Evolutionary conservation across 2,888 invertebrate genomes (phyloP).

Genomic region (Chaetogeoica ovagalla): DNA sequence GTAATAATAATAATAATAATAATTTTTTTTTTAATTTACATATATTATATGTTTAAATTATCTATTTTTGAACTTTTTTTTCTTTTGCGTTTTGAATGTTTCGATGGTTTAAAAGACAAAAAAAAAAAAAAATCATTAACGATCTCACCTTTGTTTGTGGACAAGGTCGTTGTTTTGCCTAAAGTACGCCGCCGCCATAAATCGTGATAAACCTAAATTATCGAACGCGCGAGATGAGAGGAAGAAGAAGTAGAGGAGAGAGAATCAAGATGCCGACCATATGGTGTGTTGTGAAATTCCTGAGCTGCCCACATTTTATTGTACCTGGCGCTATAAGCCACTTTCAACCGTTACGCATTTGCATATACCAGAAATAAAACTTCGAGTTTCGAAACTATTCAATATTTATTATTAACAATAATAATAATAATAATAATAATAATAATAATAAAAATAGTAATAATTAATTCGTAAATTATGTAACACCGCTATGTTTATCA

Average conservation of each 20-base stretch:
- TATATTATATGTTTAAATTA: too few relatives aligned
- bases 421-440: too few relatives aligned
- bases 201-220: slow-evolving; percentile 43
- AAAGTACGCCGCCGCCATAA: slow-evolving; percentile 27
- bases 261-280: slow-evolving; percentile 48
- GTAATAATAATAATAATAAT: neutral
- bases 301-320: slow-evolving; percentile 51
- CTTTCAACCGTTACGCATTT: slow-evolving; percentile 42
- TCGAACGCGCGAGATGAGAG: neutral
- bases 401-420: too few relatives aligned
- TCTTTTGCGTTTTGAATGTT: slow-evolving; percentile 1
- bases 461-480: slow-evolving; percentile 25
- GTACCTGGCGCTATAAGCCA: slow-evolving; percentile 46
- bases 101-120: slow-evolving; percentile 10
- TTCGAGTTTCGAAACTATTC: slow-evolving; percentile 23
- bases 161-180: slow-evolving; percentile 40
- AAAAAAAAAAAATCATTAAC: slow-evolving; percentile 18
- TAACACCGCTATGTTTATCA: neutral
- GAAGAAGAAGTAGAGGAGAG: slow-evolving; percentile 1
- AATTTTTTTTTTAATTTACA: too few relatives aligned
- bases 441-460: too few relatives aligned
- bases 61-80: neutral
- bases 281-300: slow-evolving; percentile 53
- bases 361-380: slow-evolving; percentile 33
- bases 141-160: slow-evolving; percentile 16